A percentile compares a stretch with the other conserved stretches of the same genome.
Evolutionary conservation across 2,797 vertebrate genomes (phyloP).

Genomic region (Uromys caudimaculatus): DNA sequence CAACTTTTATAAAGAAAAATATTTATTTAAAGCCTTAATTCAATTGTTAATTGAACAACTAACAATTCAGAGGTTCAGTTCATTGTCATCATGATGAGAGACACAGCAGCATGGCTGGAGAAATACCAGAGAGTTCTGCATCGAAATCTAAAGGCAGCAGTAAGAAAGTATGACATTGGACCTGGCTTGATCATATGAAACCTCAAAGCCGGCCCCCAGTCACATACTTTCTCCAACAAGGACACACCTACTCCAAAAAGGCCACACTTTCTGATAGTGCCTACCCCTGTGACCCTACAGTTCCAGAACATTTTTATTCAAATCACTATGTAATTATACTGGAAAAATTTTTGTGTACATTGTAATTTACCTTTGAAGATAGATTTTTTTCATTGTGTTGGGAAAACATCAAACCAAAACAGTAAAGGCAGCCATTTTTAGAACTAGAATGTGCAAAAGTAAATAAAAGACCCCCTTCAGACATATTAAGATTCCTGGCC

Average conservation of each 20-base stretch:
- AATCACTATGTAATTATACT: background rate
- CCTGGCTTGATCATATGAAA: background rate
- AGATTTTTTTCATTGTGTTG: conserved; percentile 27
- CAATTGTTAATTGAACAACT: background rate
- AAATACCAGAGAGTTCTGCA: background rate
- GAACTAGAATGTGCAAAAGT: background rate
- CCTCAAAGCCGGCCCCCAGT: background rate
- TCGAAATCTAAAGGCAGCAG: background rate
- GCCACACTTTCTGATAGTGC: background rate
- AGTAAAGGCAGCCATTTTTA: background rate
- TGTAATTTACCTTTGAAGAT: background rate
- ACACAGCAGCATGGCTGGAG: background rate
- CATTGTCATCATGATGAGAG: background rate
- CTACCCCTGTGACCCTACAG: no score
- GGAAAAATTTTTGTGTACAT: background rate
- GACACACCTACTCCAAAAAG: background rate
- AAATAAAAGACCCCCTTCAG: background rate
- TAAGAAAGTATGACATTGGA: background rate
- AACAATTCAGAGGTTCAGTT: background rate
- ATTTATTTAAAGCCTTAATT: background rate
- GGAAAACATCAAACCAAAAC: background rate
- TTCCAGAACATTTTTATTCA: no score
- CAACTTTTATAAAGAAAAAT: background rate
- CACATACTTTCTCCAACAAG: background rate
- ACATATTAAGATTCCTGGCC: background rate